Evolutionary conservation across 2,113 vertebrate genomes (phyloP).

Genomic region (Hucho hucho): DNA sequence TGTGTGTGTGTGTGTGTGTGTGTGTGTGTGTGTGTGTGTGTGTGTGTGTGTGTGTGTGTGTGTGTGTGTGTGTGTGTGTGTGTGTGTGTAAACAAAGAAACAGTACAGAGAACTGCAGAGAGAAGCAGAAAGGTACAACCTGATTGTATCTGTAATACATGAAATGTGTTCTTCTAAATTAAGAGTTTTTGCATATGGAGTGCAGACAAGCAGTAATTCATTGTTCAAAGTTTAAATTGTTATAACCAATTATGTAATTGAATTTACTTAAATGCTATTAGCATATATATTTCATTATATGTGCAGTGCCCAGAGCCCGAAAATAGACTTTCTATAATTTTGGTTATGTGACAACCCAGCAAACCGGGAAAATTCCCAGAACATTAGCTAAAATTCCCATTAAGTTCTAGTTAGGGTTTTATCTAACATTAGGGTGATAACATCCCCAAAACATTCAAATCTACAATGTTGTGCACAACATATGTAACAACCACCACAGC

Average conservation of each 20-base stretch:
- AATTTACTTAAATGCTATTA: slow-evolving; percentile 64
- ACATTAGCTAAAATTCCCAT: no score
- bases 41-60: no score
- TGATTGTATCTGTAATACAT: slow-evolving; percentile 10
- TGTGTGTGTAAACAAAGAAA: background rate
- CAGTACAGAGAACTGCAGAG: background rate
- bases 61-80: background rate
- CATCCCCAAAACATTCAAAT: no score
- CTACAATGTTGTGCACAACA: no score
- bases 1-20: no score
- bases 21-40: no score
- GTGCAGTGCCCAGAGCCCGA: slow-evolving; percentile 5
- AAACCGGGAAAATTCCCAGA: no score
- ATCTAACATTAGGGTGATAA: no score
- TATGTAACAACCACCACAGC: no score
- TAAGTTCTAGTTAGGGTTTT: no score
- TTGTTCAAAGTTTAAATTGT: slow-evolving; percentile 53
- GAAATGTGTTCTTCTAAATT: slow-evolving; percentile 38
- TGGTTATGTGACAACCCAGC: slow-evolving; percentile 25
- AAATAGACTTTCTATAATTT: slow-evolving; percentile 1
- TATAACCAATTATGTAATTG: slow-evolving; percentile 50
- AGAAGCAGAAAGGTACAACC: background rate
- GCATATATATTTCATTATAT: slow-evolving; percentile 57
- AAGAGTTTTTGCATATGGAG: slow-evolving; percentile 59
- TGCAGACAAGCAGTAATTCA: slow-evolving; percentile 44